Conservation (phyloP, 1,140 invertebrate genomes). For the Lasioglossum albipes region DNA sequence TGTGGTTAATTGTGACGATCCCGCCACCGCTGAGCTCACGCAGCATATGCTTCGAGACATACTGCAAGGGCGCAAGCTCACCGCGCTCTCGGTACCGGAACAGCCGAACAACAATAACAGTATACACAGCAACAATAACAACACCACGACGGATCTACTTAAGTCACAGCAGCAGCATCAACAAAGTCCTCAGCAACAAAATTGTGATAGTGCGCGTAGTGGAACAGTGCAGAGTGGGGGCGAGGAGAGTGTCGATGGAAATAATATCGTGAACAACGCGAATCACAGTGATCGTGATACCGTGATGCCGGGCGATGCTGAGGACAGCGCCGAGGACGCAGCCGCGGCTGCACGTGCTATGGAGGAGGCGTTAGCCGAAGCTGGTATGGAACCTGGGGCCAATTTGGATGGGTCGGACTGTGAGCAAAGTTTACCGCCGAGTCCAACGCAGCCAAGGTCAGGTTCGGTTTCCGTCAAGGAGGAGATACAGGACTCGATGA, state of each 20-base stretch:
- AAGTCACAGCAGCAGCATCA: conserved; percentile 77
- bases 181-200: conserved; percentile 68
- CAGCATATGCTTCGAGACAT: conserved; percentile 92
- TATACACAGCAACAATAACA: conserved; percentile 81
- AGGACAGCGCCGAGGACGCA: conserved; percentile 81
- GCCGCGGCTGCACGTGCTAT: conserved; percentile 82
- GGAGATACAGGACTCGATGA: conserved; percentile 84
- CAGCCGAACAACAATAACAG: conserved; percentile 80
- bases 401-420: conserved; percentile 85
- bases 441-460: conserved; percentile 83
- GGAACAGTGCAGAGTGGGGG: conserved; percentile 78
- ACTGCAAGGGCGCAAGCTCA: conserved; percentile 89
- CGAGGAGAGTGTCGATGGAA: conserved; percentile 77
- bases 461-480: conserved; percentile 81
- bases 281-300: conserved; percentile 76
- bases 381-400: conserved; percentile 81
- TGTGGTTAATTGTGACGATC: conserved; percentile 79
- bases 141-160: conserved; percentile 76
- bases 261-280: conserved; percentile 75
- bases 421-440: conserved; percentile 83
- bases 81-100: conserved; percentile 73
- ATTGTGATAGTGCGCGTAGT: conserved; percentile 79
- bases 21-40: conserved; percentile 83
- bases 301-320: conserved; percentile 83
- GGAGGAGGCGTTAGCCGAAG: conserved; percentile 82